Evolutionary conservation across 30 jellyfish, hydroid and myxozoan genomes (phyloP).

Genomic region (Turritopsis rubra): DNA sequence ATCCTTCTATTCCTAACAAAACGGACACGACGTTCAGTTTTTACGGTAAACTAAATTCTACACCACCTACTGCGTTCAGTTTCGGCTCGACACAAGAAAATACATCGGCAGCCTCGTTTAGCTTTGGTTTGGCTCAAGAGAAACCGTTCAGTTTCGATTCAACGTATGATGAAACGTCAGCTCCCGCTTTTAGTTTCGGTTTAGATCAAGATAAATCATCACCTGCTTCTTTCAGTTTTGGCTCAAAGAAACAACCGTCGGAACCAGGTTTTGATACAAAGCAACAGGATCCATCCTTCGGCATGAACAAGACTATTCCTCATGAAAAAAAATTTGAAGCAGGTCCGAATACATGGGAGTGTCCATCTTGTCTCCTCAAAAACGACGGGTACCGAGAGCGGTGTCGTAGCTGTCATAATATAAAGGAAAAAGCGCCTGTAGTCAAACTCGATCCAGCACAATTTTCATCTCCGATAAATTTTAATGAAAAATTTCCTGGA

Average conservation of each 20-base stretch:
- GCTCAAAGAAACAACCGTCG: neutral
- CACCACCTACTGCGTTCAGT: neutral
- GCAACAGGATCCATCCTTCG: neutral
- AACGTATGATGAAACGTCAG: neutral
- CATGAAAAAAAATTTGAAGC: constrained; percentile 20
- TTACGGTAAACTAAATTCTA: neutral
- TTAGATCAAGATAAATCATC: neutral
- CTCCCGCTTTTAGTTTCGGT: neutral
- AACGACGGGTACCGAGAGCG: constrained; percentile 26
- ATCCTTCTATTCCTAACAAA: too few relatives aligned
- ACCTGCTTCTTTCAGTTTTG: neutral
- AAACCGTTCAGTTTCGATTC: constrained; percentile 19
- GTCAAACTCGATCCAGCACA: constrained; percentile 25
- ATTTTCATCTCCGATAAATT: constrained; percentile 19
- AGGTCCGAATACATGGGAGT: constrained; percentile 43
- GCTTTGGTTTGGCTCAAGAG: constrained; percentile 9
- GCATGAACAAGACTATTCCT: neutral
- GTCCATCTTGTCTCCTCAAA: constrained; percentile 30
- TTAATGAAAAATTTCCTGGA: neutral
- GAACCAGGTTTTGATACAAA: neutral
- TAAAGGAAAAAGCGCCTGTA: constrained; percentile 29
- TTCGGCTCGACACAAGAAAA: constrained; percentile 10
- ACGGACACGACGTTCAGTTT: neutral
- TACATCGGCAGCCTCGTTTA: neutral
- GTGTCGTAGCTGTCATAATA: constrained; percentile 17